These are phyloP conservation scores for Craniophora ligustri DNA, from an alignment of 2,888 invertebrate species.

Conservation along the genomic window DNA sequence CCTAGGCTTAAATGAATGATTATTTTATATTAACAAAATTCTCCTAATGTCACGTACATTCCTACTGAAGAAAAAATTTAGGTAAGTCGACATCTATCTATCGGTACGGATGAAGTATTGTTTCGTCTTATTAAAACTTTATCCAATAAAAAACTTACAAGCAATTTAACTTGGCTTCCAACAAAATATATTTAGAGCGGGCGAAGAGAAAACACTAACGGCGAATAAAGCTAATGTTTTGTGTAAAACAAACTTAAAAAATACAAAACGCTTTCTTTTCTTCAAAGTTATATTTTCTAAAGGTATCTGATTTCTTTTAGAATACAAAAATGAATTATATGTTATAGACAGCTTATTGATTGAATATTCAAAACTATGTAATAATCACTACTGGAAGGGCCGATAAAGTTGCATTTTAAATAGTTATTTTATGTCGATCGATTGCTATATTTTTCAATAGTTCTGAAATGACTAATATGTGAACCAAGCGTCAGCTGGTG, in stretches of 20 bases:
- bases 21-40: too few relatives aligned
- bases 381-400: too few relatives aligned
- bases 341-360: too few relatives aligned
- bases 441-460: too few relatives aligned
- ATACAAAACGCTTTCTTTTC: constrained; percentile 7
- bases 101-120: constrained; percentile 45
- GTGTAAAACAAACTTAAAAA: constrained; percentile 25
- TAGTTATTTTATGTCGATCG: too few relatives aligned
- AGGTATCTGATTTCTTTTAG: neutral
- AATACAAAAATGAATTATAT: too few relatives aligned
- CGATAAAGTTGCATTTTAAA: too few relatives aligned
- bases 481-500: too few relatives aligned
- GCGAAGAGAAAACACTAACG: constrained; percentile 43
- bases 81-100: constrained; percentile 20
- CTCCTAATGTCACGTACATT: neutral
- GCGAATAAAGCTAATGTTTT: constrained; percentile 46
- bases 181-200: constrained; percentile 44
- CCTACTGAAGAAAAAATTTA: neutral
- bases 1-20: too few relatives aligned
- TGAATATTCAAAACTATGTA: too few relatives aligned
- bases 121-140: constrained; percentile 55
- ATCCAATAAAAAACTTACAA: constrained; percentile 54
- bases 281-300: neutral
- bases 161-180: constrained; percentile 51
- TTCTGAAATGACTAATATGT: too few relatives aligned